These are phyloP conservation scores for Dendroctonus valens DNA, from an alignment of 1,140 invertebrate species.

Conservation along the genomic window DNA sequence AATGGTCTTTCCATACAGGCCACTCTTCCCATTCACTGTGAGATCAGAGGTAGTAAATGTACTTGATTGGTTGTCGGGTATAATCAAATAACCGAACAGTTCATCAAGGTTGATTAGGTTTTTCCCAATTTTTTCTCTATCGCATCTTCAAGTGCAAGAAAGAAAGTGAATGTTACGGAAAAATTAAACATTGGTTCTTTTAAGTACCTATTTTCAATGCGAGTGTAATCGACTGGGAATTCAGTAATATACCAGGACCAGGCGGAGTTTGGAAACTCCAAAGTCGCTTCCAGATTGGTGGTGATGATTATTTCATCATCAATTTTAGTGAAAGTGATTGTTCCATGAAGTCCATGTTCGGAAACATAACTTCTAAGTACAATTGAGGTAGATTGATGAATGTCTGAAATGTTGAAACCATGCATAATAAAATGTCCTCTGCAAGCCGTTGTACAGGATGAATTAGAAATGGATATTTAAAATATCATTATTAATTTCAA, in stretches of 20 bases:
- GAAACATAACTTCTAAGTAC: constrained; percentile 68
- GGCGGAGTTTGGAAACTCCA: constrained; percentile 73
- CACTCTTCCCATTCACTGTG: constrained; percentile 38
- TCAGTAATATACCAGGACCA: constrained; percentile 77
- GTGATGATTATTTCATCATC: constrained; percentile 60
- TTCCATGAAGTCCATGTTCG: constrained; percentile 74
- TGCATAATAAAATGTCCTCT: no score
- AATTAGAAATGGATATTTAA: no score
- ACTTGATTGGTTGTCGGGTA: constrained; percentile 70
- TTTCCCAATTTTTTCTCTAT: constrained; percentile 55
- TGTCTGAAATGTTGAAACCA: constrained; percentile 4
- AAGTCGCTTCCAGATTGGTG: constrained; percentile 64
- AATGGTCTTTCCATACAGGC: constrained; percentile 79
- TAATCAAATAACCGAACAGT: constrained; percentile 59
- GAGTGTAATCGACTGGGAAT: constrained; percentile 78
- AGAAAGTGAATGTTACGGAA: neutral
- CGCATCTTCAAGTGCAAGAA: constrained; percentile 52
- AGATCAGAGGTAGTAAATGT: constrained; percentile 60
- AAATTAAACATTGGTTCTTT: neutral
- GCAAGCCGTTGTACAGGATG: no score
- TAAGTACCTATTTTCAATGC: constrained; percentile 57
- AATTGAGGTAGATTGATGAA: constrained; percentile 41
- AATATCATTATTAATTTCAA: no score
- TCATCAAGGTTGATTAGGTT: constrained; percentile 61
- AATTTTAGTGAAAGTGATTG: constrained; percentile 68